Percentiles rank a stretch among this genome's conserved stretches.
These are phyloP conservation scores for Camponotus floridanus DNA, from an alignment of 1,140 invertebrate genomes.

Conservation along the genomic window DNA sequence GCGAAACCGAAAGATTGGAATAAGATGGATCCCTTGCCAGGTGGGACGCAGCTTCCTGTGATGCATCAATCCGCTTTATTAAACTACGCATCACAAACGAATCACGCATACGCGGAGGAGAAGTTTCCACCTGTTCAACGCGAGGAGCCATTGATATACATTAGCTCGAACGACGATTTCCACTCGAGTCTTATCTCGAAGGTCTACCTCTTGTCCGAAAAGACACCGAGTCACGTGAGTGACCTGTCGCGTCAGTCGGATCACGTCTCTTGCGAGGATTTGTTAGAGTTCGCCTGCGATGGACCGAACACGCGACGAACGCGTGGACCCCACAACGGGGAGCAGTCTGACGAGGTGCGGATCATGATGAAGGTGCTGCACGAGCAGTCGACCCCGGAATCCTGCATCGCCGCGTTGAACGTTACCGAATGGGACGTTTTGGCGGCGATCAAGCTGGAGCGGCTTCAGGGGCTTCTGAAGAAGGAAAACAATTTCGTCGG, in stretches of 20 bases:
- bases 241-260: conserved; percentile 87
- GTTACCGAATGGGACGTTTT: conserved; percentile 96
- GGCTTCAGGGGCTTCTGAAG: conserved; percentile 89
- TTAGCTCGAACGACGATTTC: conserved; percentile 45
- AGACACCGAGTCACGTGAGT: conserved; percentile 56
- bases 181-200: conserved; percentile 16
- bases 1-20: conserved; percentile 58
- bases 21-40: conserved; percentile 22
- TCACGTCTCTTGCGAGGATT: conserved; percentile 96
- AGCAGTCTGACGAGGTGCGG: conserved; percentile 95
- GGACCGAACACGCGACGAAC: conserved; percentile 89
- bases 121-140: conserved; percentile 17
- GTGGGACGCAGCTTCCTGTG: neutral
- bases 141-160: conserved; percentile 47
- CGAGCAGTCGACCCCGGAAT: conserved; percentile 92
- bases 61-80: conserved; percentile 34
- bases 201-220: conserved; percentile 48
- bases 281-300: conserved; percentile 95
- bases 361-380: conserved; percentile 97
- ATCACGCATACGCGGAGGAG: conserved; percentile 38
- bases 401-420: conserved; percentile 93
- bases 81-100: conserved; percentile 62
- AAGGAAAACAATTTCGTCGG: conserved; percentile 83
- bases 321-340: conserved; percentile 91
- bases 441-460: conserved; percentile 94